Evolutionary conservation across 2,888 invertebrate species (phyloP), one percentile per base, ranked within the genome.

Genomic region (Achlya flavicornis): DNA sequence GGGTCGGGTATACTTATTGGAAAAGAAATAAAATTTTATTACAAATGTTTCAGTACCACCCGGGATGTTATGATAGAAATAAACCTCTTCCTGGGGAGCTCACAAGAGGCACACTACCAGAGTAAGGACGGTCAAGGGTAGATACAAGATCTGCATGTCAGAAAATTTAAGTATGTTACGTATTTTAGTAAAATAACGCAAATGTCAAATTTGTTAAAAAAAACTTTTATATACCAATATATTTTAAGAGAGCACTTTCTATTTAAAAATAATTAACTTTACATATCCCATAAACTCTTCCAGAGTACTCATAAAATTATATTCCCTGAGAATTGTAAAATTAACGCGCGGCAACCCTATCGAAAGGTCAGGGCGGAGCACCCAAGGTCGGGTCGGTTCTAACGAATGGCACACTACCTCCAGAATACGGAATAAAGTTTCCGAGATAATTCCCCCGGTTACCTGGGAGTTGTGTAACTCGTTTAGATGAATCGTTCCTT

Each of bases 21-120:
- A 69, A 71, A 72, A 72, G 61, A 62, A 43, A 76, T 75, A 76
- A 76, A 71, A 32, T 71, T 74, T 73, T 74, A 74, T 71, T 72
- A 67, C 63, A 70, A 68, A 66, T 32, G 64, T 66, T 67, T 63
- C 64, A 67, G 68, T 72, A 75, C 74, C 72, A 67, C 66, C 48
- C 33, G 66, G 16, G 66, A 72, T 73, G 69, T 68, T 76, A 68
- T 71, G 63, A 65, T 62, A 69, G 67, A 66, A 66, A 68, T 74
- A 73, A 76, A 76, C 70, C 60, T 68, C 63, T 63, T 71, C 68
- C 53, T 53, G 53, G 53, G 19, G 53, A 53, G 53, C 53, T 19
- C 19, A 53, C 53, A n/a, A 16, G 53, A 53, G 19, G 53, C 7
- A 53, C 19, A 53, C 46, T 46, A 46, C n/a, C 46, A 46, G 46